Evolutionary conservation across 1,140 invertebrate genomes (phyloP).

Genomic region (Frieseomelitta varia): DNA sequence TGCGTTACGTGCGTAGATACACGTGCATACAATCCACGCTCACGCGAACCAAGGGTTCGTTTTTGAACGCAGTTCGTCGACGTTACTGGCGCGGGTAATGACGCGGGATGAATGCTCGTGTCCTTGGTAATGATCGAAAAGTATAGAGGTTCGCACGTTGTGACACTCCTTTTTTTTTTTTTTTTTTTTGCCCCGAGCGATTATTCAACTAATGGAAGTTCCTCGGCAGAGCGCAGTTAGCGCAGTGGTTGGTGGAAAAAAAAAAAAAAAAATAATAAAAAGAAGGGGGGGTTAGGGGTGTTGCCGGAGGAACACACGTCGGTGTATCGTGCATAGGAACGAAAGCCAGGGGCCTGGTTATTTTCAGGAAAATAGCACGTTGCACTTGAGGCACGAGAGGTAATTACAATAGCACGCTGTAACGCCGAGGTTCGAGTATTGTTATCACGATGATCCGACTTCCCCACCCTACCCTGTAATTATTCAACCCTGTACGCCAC

Average conservation of each 20-base stretch:
- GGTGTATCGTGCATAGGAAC: conserved; percentile 7
- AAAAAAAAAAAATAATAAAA: neutral
- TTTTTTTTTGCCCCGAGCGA: neutral
- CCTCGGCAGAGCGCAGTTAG: neutral
- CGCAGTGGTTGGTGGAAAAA: neutral
- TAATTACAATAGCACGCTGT: conserved; percentile 54
- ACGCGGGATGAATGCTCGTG: neutral
- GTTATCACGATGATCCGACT: conserved; percentile 55
- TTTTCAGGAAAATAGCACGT: conserved; percentile 53
- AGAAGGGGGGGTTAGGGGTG: neutral
- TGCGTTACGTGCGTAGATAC: too few relatives aligned
- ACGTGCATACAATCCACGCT: too few relatives aligned
- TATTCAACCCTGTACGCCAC: conserved; percentile 25
- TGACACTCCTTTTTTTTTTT: neutral
- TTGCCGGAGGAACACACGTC: conserved; percentile 7
- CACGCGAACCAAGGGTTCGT: neutral
- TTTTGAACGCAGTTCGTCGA: too few relatives aligned
- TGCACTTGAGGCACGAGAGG: conserved; percentile 34
- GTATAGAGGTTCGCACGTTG: conserved; percentile 26
- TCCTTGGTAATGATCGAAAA: neutral
- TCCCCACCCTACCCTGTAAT: conserved; percentile 38
- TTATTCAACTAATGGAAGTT: conserved; percentile 34
- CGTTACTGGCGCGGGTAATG: neutral
- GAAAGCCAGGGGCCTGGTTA: neutral
- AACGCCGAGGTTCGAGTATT: conserved; percentile 46